A percentile compares a stretch with the other conserved stretches of the same genome.
These are phyloP conservation scores for Cyaniris semiargus DNA, from an alignment of 2,888 invertebrate genomes.

Conservation along the genomic window DNA sequence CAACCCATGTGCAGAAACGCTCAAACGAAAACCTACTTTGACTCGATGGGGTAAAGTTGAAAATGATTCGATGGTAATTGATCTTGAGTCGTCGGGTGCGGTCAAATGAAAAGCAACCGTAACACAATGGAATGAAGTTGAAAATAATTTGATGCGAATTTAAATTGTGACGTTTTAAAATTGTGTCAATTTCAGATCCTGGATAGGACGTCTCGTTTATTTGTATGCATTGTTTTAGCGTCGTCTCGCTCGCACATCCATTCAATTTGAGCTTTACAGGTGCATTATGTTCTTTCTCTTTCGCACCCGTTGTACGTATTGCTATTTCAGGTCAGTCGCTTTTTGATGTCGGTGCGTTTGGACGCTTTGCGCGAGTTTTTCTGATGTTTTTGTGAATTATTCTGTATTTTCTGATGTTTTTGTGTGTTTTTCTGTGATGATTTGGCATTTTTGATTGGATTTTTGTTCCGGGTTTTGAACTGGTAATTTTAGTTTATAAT, in stretches of 20 bases:
- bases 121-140: slow-evolving; percentile 23
- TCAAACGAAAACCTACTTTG: slow-evolving; percentile 45
- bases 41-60: not conserved
- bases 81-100: not conserved
- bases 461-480: not conserved
- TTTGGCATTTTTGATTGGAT: slow-evolving; percentile 25
- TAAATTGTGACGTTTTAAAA: not conserved
- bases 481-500: not conserved
- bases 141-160: slow-evolving; percentile 20
- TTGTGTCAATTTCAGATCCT: slow-evolving; percentile 45
- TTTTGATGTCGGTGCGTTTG: not conserved
- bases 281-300: slow-evolving; percentile 63
- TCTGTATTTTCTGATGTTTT: slow-evolving; percentile 2
- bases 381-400: not conserved
- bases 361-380: not conserved
- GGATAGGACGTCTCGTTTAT: slow-evolving; percentile 57
- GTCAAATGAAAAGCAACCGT: slow-evolving; percentile 31
- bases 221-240: slow-evolving; percentile 68
- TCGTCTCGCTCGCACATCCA: slow-evolving; percentile 60
- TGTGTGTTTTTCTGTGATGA: slow-evolving; percentile 39
- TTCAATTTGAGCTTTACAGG: slow-evolving; percentile 75
- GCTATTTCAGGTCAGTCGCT: slow-evolving; percentile 57
- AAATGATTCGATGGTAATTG: not conserved
- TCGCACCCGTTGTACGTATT: slow-evolving; percentile 60
- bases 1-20: not conserved